phyloP scores from a whole-genome alignment of 2,888 invertebrate genomes.

The Harmothoe impar region DNA sequence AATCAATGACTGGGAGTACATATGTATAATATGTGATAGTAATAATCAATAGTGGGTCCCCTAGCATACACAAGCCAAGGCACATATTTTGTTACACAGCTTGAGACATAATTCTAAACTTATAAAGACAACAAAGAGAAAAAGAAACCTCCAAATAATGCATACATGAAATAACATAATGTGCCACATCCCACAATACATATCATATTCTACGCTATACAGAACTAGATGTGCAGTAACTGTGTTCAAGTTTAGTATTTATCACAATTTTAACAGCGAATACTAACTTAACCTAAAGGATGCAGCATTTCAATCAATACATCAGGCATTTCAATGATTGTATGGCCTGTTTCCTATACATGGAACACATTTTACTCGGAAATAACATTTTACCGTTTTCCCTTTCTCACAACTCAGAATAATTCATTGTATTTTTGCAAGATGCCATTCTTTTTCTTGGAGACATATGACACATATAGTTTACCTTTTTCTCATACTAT shows the following conservation, averaged over 20 bases:
- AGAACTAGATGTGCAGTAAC: conserved; percentile 53
- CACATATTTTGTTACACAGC: conserved; percentile 46
- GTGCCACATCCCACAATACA: conserved; percentile 44
- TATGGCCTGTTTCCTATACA: neutral
- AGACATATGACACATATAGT: neutral
- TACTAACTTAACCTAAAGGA: conserved; percentile 27
- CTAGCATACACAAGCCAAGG: conserved; percentile 60
- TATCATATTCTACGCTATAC: conserved; percentile 29
- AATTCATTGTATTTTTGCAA: neutral
- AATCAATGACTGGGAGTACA: conserved; percentile 25
- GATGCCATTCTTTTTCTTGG: neutral
- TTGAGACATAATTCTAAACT: conserved; percentile 45
- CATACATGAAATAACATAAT: conserved; percentile 20
- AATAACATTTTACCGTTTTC: neutral
- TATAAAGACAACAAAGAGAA: neutral
- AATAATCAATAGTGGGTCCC: neutral
- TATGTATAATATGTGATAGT: conserved; percentile 29
- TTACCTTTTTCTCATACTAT: neutral
- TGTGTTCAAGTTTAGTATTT: conserved; percentile 48
- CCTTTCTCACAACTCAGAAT: conserved; percentile 42
- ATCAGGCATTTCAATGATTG: neutral
- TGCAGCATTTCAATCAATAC: neutral
- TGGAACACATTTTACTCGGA: neutral
- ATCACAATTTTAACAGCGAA: conserved; percentile 36
- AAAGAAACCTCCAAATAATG: neutral